Percentiles rank a stretch among this genome's conserved stretches.
Evolutionary conservation across 1,140 invertebrate genomes (phyloP).

Genomic region (Oedothorax gibbosus): DNA sequence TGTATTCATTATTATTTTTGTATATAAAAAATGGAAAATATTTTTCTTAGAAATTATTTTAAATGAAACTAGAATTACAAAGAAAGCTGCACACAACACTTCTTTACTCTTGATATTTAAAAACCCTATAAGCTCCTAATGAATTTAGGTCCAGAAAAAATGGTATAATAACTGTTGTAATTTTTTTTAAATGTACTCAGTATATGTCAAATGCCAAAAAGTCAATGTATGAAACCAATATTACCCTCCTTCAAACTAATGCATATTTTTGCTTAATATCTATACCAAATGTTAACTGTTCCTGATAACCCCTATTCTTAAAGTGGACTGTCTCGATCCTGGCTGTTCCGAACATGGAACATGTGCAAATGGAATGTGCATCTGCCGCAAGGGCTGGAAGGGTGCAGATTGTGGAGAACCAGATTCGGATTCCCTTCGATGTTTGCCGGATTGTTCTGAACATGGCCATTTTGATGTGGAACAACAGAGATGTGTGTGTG

Average conservation of each 20-base stretch:
- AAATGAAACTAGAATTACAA: no score
- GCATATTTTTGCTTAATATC: not conserved
- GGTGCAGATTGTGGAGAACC: slow-evolving; percentile 88
- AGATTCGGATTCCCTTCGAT: slow-evolving; percentile 88
- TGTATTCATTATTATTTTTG: no score
- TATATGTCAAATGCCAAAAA: no score
- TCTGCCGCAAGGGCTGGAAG: slow-evolving; percentile 95
- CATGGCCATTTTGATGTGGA: slow-evolving; percentile 91
- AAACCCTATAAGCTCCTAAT: no score
- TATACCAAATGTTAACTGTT: not conserved
- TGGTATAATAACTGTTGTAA: no score
- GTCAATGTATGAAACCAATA: not conserved
- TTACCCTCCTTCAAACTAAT: not conserved
- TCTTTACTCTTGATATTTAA: no score
- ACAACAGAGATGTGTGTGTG: slow-evolving; percentile 86
- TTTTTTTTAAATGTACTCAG: no score
- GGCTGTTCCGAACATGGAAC: slow-evolving; percentile 90
- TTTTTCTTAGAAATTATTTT: no score
- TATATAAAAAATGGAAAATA: no score
- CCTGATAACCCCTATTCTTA: not conserved
- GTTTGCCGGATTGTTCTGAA: slow-evolving; percentile 89
- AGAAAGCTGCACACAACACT: no score
- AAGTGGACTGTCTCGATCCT: slow-evolving; percentile 86
- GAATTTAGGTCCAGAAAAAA: no score
- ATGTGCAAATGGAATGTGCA: slow-evolving; percentile 92